Percentiles rank a stretch among this genome's conserved stretches.
These are phyloP conservation scores for Laothoe populi DNA, from an alignment of 2,888 invertebrate species.

Conservation along the genomic window DNA sequence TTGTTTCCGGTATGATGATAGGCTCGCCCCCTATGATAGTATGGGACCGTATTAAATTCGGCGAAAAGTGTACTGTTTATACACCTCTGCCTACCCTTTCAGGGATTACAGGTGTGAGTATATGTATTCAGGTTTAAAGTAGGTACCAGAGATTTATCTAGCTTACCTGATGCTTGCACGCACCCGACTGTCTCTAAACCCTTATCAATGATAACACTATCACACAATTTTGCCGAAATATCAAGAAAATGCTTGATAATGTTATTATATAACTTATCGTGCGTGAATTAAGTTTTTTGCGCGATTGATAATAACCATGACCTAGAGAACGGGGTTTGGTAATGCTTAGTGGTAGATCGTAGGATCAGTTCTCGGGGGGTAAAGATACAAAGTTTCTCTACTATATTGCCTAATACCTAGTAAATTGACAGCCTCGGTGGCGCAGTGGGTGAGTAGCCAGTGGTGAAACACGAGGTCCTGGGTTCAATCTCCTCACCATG, in stretches of 20 bases:
- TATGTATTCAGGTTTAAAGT: too few species aligned
- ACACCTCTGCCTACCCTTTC: too few species aligned
- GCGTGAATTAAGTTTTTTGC: constrained; percentile 7
- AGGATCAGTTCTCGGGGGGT: background rate
- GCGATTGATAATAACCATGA: constrained; percentile 13
- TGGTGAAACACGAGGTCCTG: background rate
- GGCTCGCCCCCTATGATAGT: too few species aligned
- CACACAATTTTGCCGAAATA: background rate
- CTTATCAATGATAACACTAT: constrained; percentile 13
- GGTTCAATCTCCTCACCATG: too few species aligned
- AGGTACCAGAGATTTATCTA: background rate
- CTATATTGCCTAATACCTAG: too few species aligned
- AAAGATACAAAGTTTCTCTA: too few species aligned
- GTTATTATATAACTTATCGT: constrained; percentile 17
- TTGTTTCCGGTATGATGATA: too few species aligned
- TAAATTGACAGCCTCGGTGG: too few species aligned
- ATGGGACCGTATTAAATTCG: too few species aligned
- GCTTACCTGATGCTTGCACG: background rate
- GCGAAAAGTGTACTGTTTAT: too few species aligned
- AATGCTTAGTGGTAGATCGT: background rate
- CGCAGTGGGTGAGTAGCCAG: too few species aligned
- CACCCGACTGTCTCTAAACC: background rate
- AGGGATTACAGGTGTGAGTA: too few species aligned
- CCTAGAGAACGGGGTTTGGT: constrained; percentile 9
- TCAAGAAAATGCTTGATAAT: constrained; percentile 3